Base-by-base conservation (phyloP, 2,113 vertebrate species). In the Pedionomus torquatus region DNA sequence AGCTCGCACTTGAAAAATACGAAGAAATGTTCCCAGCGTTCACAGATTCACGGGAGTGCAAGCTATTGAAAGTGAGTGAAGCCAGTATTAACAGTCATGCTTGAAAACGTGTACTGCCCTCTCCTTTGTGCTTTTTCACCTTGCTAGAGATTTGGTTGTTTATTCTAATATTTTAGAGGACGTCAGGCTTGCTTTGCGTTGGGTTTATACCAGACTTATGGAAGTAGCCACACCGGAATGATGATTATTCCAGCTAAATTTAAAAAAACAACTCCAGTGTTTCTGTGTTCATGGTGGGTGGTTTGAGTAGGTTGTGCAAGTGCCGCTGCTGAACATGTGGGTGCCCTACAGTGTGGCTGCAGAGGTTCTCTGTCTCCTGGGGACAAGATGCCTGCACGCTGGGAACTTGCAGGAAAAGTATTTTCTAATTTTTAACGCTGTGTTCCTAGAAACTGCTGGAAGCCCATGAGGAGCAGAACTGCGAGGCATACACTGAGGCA, bases 21-120 rank as follows among this genome's bases (percentile, higher is more conserved):
- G 99, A 99, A 88, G 99, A 99, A 96, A 99, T 99, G 99, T 99
- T 99, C 96, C 99, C 99, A 3, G 99, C 99, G 2, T 99, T 99
- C 98, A 98, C 99, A 58, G 99, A 99, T 95, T 99, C 99, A 51
- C 98, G 99, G 98, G 99, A 99, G 96, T 99, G 99, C 98, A 99
- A 99, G 95, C 97, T 99, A 91, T 93, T 99, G 97, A 99, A 99
- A 99, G 99, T 99, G 97, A 96, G 96, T 97, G 14, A 51, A 48
- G 35, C 49, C 16, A 7, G 17, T 46, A 26, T 35, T 58, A 17
- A 19, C 3, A 11, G 33, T 46, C 17, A 4, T 2, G 4, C 39
- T 17, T 48, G 14, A 24, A 68, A 74, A 48, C 1, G 23, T 11
- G 1, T 9, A 4, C 10, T 9, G 58, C 25, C 26, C 46, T 74